Base-by-base conservation (phyloP, 2,888 invertebrate genomes). In the Andrena praecox region DNA sequence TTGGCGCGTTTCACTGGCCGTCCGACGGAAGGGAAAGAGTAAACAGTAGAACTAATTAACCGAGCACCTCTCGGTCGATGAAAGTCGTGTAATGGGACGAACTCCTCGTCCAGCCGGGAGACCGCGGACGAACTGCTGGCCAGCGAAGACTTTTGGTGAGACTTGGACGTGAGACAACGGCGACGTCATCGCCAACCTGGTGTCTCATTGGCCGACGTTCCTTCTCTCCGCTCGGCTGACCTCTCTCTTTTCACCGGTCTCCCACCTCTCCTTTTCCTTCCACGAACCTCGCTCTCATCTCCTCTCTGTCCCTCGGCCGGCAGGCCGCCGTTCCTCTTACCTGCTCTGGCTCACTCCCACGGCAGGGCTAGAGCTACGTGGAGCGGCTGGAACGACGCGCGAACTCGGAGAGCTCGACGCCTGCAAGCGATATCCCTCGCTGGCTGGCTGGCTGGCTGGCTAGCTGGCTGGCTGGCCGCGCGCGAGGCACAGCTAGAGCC, bases 51-150 rank as follows among this genome's bases (percentile, higher is more conserved):
- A 82, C 84, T 68, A 77, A 82, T 77, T 68, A 83, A 87, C 85
- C 81, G 80, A 79, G 66, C 76, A 73, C 77, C 73, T 74, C 54
- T 74, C 59, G 66, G 77, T 56, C 54, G 71, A 69, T 64, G 31
- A 59, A 54, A 33, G 33, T 74, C 52, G 74, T 59, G 66, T 33
- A 67, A 73, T 85, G 60, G 82, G 79, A 88, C 86, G 84, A 80
- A 71, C 83, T 80, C 79, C 78, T 91, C 92, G 92, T 92, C 91
- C 92, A 92, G 89, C 86, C 92, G 92, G 92, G 92, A 93, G 92
- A 92, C 92, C 93, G 92, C 92, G 93, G 91, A 93, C 93, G 91
- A 91, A 93, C 93, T 93, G 92, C 86, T 88, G 91, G 90, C 89
- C 87, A 87, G 88, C 82, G 85, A 90, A 87, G 89, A 90, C 89